Evolutionary conservation across 2,797 vertebrate genomes (phyloP).

Genomic region (Pagetopsis macropterus): DNA sequence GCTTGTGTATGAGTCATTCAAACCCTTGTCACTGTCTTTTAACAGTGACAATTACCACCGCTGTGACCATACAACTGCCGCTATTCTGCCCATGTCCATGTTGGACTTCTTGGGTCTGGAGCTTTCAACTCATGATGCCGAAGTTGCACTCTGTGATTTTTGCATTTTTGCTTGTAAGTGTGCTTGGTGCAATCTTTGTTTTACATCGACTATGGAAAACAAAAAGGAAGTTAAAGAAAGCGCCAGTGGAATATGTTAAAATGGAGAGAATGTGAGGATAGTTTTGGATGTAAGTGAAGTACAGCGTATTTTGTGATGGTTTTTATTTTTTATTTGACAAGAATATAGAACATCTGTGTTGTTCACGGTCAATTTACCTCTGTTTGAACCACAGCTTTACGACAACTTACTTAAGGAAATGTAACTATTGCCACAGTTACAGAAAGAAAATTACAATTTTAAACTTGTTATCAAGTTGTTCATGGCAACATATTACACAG

Average conservation of each 20-base stretch:
- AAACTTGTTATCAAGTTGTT: not conserved
- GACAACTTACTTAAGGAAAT: too few species aligned
- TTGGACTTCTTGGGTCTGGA: slow-evolving; percentile 51
- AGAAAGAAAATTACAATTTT: not conserved
- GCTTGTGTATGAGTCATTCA: not conserved
- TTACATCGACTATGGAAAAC: slow-evolving; percentile 20
- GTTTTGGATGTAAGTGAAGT: slow-evolving; percentile 14
- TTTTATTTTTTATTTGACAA: not conserved
- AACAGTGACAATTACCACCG: slow-evolving; percentile 13
- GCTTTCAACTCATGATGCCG: slow-evolving; percentile 37
- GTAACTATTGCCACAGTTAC: not conserved
- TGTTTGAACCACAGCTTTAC: not conserved
- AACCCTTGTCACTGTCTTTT: not conserved
- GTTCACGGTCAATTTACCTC: too few species aligned
- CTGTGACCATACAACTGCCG: not conserved
- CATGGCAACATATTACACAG: not conserved
- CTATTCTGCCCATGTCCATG: not conserved
- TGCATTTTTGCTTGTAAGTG: slow-evolving; percentile 26
- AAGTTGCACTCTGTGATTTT: slow-evolving; percentile 51
- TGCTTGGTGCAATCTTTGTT: slow-evolving; percentile 2
- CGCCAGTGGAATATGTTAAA: not conserved
- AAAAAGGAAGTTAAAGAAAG: slow-evolving; percentile 32
- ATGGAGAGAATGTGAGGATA: slow-evolving; percentile 51
- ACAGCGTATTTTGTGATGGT: not conserved
- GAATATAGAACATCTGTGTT: not conserved